Evolutionary conservation across 2,797 vertebrate genomes (phyloP), one percentile per base, ranked within the genome.

Genomic region (Miichthys miiuy): DNA sequence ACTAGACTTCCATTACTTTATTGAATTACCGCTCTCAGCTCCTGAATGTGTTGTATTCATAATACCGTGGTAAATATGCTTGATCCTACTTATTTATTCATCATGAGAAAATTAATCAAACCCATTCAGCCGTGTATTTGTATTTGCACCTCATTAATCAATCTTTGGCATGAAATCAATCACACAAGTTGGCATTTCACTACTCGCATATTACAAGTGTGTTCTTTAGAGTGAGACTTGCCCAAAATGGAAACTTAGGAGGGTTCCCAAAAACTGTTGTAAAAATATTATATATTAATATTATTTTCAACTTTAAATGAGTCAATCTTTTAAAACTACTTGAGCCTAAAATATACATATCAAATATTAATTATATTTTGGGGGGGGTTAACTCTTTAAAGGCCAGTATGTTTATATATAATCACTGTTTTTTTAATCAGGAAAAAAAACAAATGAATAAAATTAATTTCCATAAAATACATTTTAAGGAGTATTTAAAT

Each of bases 111-210:
- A 56, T 56, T 30, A 56, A 56, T 30, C 14, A 17, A 56, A 56
- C 25, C 55, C 55, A 17, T 30, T 56, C 10, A 18, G 55, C 25
- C 14, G 4, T 9, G 25, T 8, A 18, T 18, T 56, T 56, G 55
- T 30, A 13, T 56, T 30, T 30, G 56, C 27, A 2, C 18, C 56
- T 83, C 65, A 66, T 64, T 75, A 72, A 75, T 75, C 67, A 64
- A 50, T 54, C n/a, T 17, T 16, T 21, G 3, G 48, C 48, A 13
- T 52, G 2, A 17, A 52, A 23, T 51, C 5, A 6, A n/a, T 52
- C 47, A 38, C 17, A 48, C 20, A 47, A 38, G 34, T 38, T 27
- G 54, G 25, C 54, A 17, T 16, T 27, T 27, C 14, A 38, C 16
- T 21, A 6, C 55, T 30, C 14, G 16, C 6, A 34, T 27, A 57